phyloP scores from a whole-genome alignment of 2,797 vertebrate species.

The Sternotherus odoratus region DNA sequence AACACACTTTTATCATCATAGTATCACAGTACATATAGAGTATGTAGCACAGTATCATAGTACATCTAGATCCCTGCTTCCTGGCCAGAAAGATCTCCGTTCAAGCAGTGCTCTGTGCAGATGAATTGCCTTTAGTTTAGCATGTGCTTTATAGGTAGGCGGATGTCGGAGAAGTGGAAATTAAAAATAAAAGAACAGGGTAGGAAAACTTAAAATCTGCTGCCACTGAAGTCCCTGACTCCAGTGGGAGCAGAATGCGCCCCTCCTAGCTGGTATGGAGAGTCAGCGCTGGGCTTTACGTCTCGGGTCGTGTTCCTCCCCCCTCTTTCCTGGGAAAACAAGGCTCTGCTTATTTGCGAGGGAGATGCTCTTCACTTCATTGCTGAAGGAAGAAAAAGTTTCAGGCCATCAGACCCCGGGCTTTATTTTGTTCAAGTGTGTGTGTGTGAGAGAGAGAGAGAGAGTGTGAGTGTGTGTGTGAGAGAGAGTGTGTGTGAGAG shows the following conservation, averaged over 20 bases:
- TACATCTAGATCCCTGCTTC: neutral
- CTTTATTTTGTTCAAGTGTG: too few relatives aligned
- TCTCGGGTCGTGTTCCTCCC: neutral
- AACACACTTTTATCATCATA: neutral
- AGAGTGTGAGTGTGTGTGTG: too few relatives aligned
- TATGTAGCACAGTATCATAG: too few relatives aligned
- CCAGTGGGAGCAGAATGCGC: fast-evolving
- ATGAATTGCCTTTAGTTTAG: fast-evolving
- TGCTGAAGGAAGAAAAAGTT: too few relatives aligned
- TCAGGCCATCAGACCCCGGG: fast-evolving
- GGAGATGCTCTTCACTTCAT: fast-evolving
- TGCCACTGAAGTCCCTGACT: neutral
- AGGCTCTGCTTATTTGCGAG: neutral
- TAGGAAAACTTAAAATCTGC: too few relatives aligned
- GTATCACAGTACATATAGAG: too few relatives aligned
- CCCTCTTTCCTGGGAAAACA: fast-evolving
- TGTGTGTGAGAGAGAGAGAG: neutral
- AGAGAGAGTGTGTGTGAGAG: too few relatives aligned
- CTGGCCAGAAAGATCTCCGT: neutral
- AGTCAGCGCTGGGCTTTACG: fast-evolving
- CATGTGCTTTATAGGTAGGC: neutral
- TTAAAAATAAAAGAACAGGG: neutral
- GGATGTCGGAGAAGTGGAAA: neutral
- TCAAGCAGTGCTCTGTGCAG: neutral
- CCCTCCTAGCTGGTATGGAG: neutral